Conservation (phyloP, 2,797 vertebrate genomes). For the Lagorchestes hirsutus region DNA sequence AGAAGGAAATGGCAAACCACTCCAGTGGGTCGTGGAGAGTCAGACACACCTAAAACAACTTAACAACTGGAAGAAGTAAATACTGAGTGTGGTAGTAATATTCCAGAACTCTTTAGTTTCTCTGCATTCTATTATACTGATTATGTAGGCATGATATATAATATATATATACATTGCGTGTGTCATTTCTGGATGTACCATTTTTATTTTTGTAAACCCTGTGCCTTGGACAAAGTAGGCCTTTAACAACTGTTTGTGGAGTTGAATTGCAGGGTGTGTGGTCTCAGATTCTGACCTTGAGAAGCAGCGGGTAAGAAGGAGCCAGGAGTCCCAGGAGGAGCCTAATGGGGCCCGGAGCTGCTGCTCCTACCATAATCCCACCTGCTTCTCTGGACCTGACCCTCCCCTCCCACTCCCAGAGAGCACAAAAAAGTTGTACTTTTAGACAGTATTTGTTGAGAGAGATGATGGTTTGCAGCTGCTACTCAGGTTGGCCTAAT, state of each 20-base stretch:
- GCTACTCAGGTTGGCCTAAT: not conserved
- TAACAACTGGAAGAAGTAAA: not conserved
- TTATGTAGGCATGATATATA: not conserved
- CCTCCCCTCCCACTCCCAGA: not conserved
- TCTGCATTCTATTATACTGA: not conserved
- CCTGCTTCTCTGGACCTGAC: not conserved
- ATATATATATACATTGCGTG: not conserved
- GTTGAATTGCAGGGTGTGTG: not conserved
- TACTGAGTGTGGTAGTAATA: not conserved
- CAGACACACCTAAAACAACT: not conserved
- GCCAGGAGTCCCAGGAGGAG: not conserved
- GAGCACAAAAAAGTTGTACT: not conserved
- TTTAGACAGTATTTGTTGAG: not conserved
- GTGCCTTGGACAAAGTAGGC: not conserved
- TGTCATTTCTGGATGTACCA: not conserved
- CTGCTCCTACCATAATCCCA: not conserved
- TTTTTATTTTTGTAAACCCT: not conserved
- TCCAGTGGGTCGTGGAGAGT: not conserved
- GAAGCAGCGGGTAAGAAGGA: not conserved
- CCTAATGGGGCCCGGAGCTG: not conserved
- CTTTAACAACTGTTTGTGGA: not conserved
- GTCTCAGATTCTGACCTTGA: not conserved
- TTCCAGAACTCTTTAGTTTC: not conserved
- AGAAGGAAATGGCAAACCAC: not conserved
- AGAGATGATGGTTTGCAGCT: not conserved